These are phyloP conservation scores for Cervus canadensis DNA, from an alignment of 2,113 vertebrate genomes.

Conservation along the genomic window DNA sequence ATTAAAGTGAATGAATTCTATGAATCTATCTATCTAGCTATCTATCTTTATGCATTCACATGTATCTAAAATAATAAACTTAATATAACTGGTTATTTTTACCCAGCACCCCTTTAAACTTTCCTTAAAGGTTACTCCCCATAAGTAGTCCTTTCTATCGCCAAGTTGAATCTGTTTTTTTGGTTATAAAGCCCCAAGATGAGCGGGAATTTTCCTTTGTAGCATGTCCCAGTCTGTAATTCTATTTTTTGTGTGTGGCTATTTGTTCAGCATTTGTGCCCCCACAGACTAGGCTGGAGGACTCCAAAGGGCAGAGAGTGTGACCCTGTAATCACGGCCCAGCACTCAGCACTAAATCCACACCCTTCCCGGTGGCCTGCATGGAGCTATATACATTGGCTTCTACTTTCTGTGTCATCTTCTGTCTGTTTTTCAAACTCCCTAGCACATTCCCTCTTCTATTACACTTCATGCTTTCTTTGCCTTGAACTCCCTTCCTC, in stretches of 20 bases:
- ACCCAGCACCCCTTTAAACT: neutral
- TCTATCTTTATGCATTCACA: neutral
- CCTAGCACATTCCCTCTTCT: neutral
- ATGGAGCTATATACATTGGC: accelerated
- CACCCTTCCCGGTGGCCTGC: neutral
- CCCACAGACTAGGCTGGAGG: neutral
- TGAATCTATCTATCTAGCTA: neutral
- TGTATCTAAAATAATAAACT: neutral
- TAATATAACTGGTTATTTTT: neutral
- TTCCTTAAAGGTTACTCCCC: neutral
- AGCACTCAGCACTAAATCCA: accelerated
- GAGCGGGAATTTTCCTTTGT: neutral
- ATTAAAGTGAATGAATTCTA: slow-evolving; percentile 29
- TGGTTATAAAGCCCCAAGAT: neutral
- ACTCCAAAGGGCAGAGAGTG: neutral
- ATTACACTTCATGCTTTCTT: neutral
- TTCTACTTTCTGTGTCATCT: neutral
- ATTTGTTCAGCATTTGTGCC: neutral
- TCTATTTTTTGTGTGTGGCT: neutral
- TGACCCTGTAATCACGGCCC: neutral
- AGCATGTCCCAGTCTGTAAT: accelerated
- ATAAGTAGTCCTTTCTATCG: neutral
- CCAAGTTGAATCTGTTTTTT: neutral
- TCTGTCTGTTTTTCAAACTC: neutral
- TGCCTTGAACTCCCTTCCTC: neutral